A percentile compares a stretch with the other conserved stretches of the same genome.
These are phyloP conservation scores for Anoncus sp. DNA, from an alignment of 2,888 invertebrate species.

Conservation along the genomic window DNA sequence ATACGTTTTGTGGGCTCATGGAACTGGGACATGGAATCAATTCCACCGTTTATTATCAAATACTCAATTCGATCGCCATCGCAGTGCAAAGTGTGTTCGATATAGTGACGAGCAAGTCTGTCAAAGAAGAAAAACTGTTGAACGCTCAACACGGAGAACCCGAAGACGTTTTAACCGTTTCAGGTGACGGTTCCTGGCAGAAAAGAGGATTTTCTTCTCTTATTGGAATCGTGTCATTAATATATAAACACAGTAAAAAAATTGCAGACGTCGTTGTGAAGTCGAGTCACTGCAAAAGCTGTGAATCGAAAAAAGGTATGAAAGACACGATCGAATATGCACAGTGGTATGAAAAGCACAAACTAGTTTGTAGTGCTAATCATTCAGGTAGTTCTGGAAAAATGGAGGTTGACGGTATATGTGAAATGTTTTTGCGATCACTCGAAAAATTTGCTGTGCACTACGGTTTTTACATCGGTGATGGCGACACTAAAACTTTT, in stretches of 20 bases:
- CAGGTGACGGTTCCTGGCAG: constrained; percentile 62
- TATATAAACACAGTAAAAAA: constrained; percentile 57
- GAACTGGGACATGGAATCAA: constrained; percentile 48
- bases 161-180: constrained; percentile 56
- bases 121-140: constrained; percentile 54
- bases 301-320: constrained; percentile 50
- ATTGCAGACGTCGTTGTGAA: constrained; percentile 50
- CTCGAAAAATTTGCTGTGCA: too few relatives aligned
- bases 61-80: too few relatives aligned
- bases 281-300: constrained; percentile 61
- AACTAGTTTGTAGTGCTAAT: constrained; percentile 54
- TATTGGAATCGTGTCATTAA: constrained; percentile 64
- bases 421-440: constrained; percentile 40
- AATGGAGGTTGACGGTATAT: constrained; percentile 64
- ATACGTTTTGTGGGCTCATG: constrained; percentile 54
- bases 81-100: too few relatives aligned
- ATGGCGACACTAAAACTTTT: constrained; percentile 65
- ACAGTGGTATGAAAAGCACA: constrained; percentile 53
- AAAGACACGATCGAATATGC: constrained; percentile 47
- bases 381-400: constrained; percentile 63
- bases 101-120: constrained; percentile 46
- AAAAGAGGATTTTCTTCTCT: constrained; percentile 66
- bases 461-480: constrained; percentile 1
- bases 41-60: constrained; percentile 42
- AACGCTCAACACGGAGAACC: constrained; percentile 40